phyloP scores from a whole-genome alignment of 2,113 vertebrate species.

The Clarias batrachus region DNA sequence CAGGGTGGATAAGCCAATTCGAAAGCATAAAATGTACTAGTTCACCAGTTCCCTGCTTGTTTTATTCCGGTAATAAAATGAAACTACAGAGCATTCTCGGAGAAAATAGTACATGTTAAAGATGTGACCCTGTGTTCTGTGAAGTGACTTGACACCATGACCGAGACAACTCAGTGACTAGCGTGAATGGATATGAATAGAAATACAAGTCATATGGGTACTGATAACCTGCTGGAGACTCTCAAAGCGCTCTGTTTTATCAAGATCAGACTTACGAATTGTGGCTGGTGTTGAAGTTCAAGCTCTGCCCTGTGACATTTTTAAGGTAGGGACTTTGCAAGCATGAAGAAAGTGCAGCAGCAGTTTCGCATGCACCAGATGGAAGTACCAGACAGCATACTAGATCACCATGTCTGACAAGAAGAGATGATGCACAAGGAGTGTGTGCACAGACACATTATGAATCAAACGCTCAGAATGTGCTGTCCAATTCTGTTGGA shows the following conservation, averaged over 20 bases:
- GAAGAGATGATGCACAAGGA: not conserved
- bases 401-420: slow-evolving; percentile 9
- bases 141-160: not conserved
- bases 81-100: too few species aligned
- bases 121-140: not conserved
- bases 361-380: not conserved
- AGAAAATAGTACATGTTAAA: too few species aligned
- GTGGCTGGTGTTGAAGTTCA: not conserved
- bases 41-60: not conserved
- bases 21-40: not conserved
- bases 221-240: not conserved
- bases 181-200: not conserved
- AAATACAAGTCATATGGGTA: not conserved
- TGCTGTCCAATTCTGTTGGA: not conserved
- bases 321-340: not conserved
- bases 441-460: not conserved
- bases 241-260: too few species aligned
- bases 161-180: not conserved
- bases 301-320: not conserved
- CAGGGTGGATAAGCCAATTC: not conserved
- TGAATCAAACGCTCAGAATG: not conserved
- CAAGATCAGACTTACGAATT: not conserved
- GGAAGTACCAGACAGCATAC: slow-evolving; percentile 1
- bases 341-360: not conserved
- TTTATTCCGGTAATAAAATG: not conserved